These are phyloP conservation scores for Hyperopisus bebe DNA, from an alignment of 2,113 vertebrate species.

Conservation along the genomic window DNA sequence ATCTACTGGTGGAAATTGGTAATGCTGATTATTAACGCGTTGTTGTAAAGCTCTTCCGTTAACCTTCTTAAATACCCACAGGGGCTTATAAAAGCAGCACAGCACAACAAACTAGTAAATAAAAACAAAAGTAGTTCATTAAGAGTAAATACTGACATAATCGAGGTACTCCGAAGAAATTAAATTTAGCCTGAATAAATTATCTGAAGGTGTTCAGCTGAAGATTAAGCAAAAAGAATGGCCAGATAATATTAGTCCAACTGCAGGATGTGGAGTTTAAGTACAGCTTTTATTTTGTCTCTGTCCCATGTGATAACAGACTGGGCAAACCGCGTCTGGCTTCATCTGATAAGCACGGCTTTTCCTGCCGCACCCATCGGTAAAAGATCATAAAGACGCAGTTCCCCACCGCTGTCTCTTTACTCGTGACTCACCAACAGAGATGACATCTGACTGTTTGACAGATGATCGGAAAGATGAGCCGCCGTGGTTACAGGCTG, in stretches of 20 bases:
- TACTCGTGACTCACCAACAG: background rate
- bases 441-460: background rate
- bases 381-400: background rate
- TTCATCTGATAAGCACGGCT: background rate
- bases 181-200: background rate
- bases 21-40: background rate
- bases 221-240: background rate
- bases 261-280: background rate
- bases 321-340: background rate
- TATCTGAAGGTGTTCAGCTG: background rate
- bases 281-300: background rate
- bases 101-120: background rate
- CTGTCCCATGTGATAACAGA: background rate
- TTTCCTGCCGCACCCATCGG: background rate
- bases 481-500: too few species aligned
- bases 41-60: background rate
- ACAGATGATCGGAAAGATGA: background rate
- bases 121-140: background rate
- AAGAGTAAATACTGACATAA: background rate
- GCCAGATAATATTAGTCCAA: background rate
- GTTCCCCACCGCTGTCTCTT: background rate
- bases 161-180: background rate
- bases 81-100: background rate
- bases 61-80: background rate
- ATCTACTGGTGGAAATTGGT: background rate